Base-by-base conservation (phyloP, 2,113 vertebrate genomes). In the Ageneiosus marmoratus region DNA sequence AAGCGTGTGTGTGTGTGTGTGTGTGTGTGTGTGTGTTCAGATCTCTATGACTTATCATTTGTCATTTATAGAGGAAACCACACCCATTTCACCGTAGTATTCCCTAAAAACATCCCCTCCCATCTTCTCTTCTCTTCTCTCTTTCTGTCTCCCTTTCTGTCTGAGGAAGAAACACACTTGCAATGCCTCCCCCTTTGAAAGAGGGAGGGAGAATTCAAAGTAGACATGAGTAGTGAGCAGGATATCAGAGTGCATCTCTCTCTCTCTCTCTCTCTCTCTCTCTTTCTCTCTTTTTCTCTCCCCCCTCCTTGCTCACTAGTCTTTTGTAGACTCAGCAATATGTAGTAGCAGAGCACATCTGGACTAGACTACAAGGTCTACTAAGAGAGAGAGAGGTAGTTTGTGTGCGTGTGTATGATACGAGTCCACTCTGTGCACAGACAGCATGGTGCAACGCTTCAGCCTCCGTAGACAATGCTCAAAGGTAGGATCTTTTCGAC, bases 381-480 rank as follows among this genome's bases (percentile, higher is more conserved):
- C 60, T 75, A 75, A 75, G 72, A 73, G 16, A 50, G 29, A 75
- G 3, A 34, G 76, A 46, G 44, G 58, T 73, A 41, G 58, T 63
- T 41, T 84, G 29, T 73, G 27, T 77, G 67, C 50, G 63, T 83
- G 72, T 87, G 74, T 78, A 77, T 78, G 63, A 81, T 84, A 82
- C 27, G 70, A 81, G 48, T 78, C 74, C 87, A 87, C 87, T 88
- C 80, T 84, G 78, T 83, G 51, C 37, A 86, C 67, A 85, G 90
- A 88, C 84, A 94, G 89, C 81, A 95, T 95, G 94, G 94, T 95
- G 89, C 94, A 95, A 88, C 91, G 93, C 82, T 94, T 95, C 91
- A 93, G 91, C 85, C 92, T 94, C 53, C 92, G 92, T 77, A 92
- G 93, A 85, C 92, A 94, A 87, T 90, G 89, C 85, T 94, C 93